phyloP scores from a whole-genome alignment of 2,113 vertebrate genomes.

The Nibea albiflora region DNA sequence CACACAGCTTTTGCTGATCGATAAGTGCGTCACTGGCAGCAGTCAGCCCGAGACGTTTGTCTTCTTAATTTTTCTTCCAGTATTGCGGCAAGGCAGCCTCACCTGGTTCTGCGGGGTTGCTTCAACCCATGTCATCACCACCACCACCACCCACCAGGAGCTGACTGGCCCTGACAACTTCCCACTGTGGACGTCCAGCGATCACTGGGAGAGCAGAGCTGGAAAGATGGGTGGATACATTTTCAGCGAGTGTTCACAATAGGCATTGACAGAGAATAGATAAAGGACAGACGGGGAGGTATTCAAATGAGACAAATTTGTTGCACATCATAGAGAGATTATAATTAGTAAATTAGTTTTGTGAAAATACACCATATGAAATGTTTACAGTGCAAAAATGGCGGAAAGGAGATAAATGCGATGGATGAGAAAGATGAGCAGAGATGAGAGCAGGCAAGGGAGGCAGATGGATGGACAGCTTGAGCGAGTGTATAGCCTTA shows the following conservation, averaged over 20 bases:
- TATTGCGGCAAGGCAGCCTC: slow-evolving; percentile 14
- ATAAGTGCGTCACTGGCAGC: not conserved
- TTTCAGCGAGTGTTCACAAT: slow-evolving; percentile 34
- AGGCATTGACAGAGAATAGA: slow-evolving; percentile 28
- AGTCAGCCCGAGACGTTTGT: not conserved
- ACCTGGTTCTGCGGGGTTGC: slow-evolving; percentile 28
- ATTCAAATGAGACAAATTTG: not conserved
- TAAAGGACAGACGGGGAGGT: slow-evolving; percentile 1
- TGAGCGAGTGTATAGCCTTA: slow-evolving; percentile 66
- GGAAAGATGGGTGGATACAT: slow-evolving; percentile 47
- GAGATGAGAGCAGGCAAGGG: slow-evolving; percentile 24
- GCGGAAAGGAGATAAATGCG: not conserved
- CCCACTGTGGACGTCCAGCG: slow-evolving; percentile 58
- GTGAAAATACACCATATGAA: not conserved
- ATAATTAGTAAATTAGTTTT: not conserved
- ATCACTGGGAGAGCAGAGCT: slow-evolving; percentile 29
- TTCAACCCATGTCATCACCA: slow-evolving; percentile 27
- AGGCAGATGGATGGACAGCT: slow-evolving; percentile 72
- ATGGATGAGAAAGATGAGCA: slow-evolving; percentile 22
- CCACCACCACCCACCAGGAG: slow-evolving; percentile 35
- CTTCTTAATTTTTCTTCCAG: slow-evolving; percentile 6
- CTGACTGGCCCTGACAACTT: slow-evolving; percentile 56
- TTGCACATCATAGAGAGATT: not conserved
- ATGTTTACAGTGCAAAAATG: not conserved
- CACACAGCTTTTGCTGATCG: not conserved